phyloP scores from a whole-genome alignment of 1,140 invertebrate genomes.

The Drosophila kohkoa region DNA sequence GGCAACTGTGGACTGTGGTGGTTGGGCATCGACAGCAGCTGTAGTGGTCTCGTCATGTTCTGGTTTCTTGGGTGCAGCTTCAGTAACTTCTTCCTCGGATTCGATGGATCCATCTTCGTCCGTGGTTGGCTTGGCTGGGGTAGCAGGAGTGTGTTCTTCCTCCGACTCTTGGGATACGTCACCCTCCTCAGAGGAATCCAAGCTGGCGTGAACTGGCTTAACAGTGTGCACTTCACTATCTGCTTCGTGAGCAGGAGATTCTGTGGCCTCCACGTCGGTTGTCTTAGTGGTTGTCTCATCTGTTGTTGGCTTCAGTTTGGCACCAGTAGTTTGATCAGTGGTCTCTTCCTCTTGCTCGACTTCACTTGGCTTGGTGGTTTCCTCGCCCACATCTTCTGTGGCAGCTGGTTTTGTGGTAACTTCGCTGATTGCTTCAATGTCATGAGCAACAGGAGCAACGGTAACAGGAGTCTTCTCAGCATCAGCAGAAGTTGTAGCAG shows the following conservation, averaged over 20 bases:
- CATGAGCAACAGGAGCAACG: slow-evolving; percentile 54
- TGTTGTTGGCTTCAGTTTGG: slow-evolving; percentile 53
- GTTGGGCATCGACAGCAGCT: slow-evolving; percentile 58
- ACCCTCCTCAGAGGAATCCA: slow-evolving; percentile 72
- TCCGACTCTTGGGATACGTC: slow-evolving; percentile 75
- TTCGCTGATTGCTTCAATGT: slow-evolving; percentile 49
- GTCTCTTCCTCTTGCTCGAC: slow-evolving; percentile 32
- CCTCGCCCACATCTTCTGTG: slow-evolving; percentile 50
- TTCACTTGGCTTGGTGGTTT: slow-evolving; percentile 30
- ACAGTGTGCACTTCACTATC: slow-evolving; percentile 21
- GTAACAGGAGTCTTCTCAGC: slow-evolving; percentile 46
- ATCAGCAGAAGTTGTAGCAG: slow-evolving; percentile 45
- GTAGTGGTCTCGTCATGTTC: slow-evolving; percentile 43
- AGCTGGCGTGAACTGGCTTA: slow-evolving; percentile 54
- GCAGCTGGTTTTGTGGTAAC: slow-evolving; percentile 44
- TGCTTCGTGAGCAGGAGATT: slow-evolving; percentile 40
- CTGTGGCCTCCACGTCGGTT: slow-evolving; percentile 36
- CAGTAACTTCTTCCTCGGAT: slow-evolving; percentile 31
- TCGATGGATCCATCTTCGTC: slow-evolving; percentile 43
- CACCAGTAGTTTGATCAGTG: slow-evolving; percentile 50
- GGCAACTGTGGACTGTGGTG: slow-evolving; percentile 34
- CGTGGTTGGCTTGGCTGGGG: slow-evolving; percentile 30
- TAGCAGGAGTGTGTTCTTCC: slow-evolving; percentile 59
- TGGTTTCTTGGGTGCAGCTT: slow-evolving; percentile 49
- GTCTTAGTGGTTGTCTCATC: slow-evolving; percentile 39